phyloP scores from a whole-genome alignment of 2,888 invertebrate genomes.

The Philonicus albiceps region DNA sequence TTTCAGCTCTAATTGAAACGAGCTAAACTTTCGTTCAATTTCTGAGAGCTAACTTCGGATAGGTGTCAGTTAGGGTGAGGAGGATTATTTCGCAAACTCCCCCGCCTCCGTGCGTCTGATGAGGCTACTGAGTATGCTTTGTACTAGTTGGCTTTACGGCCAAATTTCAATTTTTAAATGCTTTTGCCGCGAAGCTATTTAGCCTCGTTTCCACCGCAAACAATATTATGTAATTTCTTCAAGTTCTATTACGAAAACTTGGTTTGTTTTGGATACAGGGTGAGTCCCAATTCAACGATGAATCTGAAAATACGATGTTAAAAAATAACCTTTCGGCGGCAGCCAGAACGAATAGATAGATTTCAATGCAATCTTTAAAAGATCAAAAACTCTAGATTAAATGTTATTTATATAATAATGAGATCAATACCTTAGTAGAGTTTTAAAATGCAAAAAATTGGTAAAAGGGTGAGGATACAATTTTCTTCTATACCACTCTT shows the following conservation, averaged over 20 bases:
- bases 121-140: not conserved
- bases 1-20: conserved; percentile 33
- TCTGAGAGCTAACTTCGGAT: not conserved
- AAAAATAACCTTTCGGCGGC: too few relatives aligned
- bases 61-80: conserved; percentile 2
- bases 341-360: too few relatives aligned
- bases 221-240: not conserved
- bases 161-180: not conserved
- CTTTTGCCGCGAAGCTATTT: not conserved
- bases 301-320: not conserved
- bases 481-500: too few relatives aligned
- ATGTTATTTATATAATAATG: too few relatives aligned
- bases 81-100: not conserved
- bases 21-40: not conserved
- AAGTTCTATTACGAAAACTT: not conserved
- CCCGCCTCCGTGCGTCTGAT: not conserved
- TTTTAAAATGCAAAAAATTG: too few relatives aligned
- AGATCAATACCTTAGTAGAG: too few relatives aligned
- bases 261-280: not conserved
- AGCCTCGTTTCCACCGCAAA: not conserved
- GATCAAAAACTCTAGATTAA: too few relatives aligned
- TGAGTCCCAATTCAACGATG: not conserved
- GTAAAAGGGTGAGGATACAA: too few relatives aligned
- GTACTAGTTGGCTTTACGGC: not conserved
- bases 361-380: too few relatives aligned